Evolutionary conservation across 2,113 vertebrate species (phyloP), one percentile per base, ranked within the genome.

Genomic region (Myotis lucifugus): DNA sequence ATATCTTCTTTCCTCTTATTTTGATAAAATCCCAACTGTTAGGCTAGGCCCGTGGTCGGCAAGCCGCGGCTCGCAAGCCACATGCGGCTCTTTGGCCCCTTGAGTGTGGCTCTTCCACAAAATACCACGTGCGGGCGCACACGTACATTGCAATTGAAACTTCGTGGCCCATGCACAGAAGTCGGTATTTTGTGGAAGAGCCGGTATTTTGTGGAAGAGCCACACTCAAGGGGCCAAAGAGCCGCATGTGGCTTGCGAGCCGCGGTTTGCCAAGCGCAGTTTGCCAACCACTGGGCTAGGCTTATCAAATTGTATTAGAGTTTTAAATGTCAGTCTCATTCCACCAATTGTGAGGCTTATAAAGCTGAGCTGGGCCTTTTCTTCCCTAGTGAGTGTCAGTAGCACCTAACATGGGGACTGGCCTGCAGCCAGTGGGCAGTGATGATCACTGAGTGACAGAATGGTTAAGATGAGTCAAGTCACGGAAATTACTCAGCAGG

Each of bases 271-370:
- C 42, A 7, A 42, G 42, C 7, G 7, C 42, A 42, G 42, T 42
- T 42, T 42, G 42, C 42, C 42, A 6, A 42, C 7, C 42, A 7
- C 42, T 42, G 6, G 56, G 56, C 56, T 9, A 25, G 56, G 34
- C 69, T 93, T 83, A 85, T 27, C 89, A 88, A 19, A 91, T 27
- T n/a, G 2, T 54, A 48, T 76, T 95, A 15, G 59, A n/a, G 8
- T 96, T 93, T 84, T 95, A 77, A 88, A n/a, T 92, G 46, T 81
- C 37, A 3, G 3, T 70, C 27, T 85, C 19, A 17, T 6, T 52
- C 6, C 27, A 48, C 78, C 81, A 61, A 3, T n/a, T 42, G 17
- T 67, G 66, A 87, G 15, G 9, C 37, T 76, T 66, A 84, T 87
- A 70, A 88, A 77, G 27, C 40, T 54, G 37, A 85, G 6, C 50